A percentile compares a stretch with the other conserved stretches of the same genome.
phyloP scores from a whole-genome alignment of 2,797 vertebrate genomes.

The Poeciliopsis infans region DNA sequence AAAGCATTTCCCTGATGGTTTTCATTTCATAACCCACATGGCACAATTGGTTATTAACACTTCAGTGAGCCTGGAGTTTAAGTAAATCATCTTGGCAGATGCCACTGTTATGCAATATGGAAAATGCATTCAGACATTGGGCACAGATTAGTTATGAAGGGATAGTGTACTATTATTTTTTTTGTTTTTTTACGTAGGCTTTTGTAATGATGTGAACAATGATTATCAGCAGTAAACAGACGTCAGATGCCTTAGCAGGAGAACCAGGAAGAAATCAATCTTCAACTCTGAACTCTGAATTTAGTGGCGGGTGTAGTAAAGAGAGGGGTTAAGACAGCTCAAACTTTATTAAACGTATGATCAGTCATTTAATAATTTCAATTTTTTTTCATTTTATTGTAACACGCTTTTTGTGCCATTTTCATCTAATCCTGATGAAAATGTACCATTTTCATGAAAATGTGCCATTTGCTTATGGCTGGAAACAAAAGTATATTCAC shows the following conservation, averaged over 20 bases:
- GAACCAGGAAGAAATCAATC: background rate
- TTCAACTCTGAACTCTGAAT: background rate
- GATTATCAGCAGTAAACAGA: background rate
- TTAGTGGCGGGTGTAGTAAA: background rate
- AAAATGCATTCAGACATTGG: background rate
- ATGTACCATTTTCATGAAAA: too few relatives aligned
- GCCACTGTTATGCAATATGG: background rate
- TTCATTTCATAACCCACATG: background rate
- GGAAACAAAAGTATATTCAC: background rate
- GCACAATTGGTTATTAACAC: background rate
- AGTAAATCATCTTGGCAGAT: background rate
- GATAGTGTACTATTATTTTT: background rate
- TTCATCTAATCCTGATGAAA: background rate
- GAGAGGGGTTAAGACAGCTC: background rate
- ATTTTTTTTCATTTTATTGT: background rate
- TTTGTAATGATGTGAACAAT: background rate
- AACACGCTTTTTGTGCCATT: background rate
- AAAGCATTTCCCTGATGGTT: background rate
- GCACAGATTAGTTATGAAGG: too few relatives aligned
- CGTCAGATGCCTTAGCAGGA: background rate
- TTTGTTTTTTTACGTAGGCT: background rate
- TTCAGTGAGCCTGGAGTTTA: background rate
- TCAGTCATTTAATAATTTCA: background rate
- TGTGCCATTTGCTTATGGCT: too few relatives aligned
- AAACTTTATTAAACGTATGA: background rate